Evolutionary conservation across 2,888 invertebrate species (phyloP), one percentile per base, ranked within the genome.

Genomic region (Perizoma affinitatum): DNA sequence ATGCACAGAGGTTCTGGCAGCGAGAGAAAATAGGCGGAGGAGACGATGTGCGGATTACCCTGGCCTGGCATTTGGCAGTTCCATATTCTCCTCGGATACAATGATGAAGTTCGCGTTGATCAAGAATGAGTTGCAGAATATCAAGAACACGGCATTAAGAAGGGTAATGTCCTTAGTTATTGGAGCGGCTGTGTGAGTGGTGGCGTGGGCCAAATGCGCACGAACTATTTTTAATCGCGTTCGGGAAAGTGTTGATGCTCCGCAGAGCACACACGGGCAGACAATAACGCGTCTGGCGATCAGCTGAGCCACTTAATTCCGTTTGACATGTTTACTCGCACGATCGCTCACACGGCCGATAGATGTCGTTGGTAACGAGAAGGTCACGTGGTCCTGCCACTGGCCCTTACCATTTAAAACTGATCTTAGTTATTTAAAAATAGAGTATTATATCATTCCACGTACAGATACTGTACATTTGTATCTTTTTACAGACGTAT

Each of bases 71-170:
- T 97, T 98, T 83, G 97, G 97, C 54, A 96, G 96, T 73, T 97
- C 97, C 67, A 96, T 98, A 82, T 98, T 98, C 92, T 98, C 97
- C 82, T 98, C 98, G 59, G 98, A 98, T 84, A 98, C 98, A 7
- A 96, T 98, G 95, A 98, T 99, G 96, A 98, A 98, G 93, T 98
- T 98, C 90, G 97, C 96, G 87, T 96, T 99, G 73, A 99, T 99
- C 85, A 96, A 96, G 87, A 98, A 98, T 88, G 99, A 99, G 93
- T 94, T 99, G 85, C 98, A 98, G 93, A 99, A 99, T 93, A 98
- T 98, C 87, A 97, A 97, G 95, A 97, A 97, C 88, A 97, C 97
- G 87, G 98, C 98, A 87, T 94, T 99, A 74, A 98, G 97, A 94
- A 95, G 98, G 98, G 98, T 98, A 96, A 94, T 77, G 88, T 88